A percentile compares a stretch with the other conserved stretches of the same genome.
phyloP scores from a whole-genome alignment of 1,140 invertebrate genomes.

The Zeugodacus cucurbitae region DNA sequence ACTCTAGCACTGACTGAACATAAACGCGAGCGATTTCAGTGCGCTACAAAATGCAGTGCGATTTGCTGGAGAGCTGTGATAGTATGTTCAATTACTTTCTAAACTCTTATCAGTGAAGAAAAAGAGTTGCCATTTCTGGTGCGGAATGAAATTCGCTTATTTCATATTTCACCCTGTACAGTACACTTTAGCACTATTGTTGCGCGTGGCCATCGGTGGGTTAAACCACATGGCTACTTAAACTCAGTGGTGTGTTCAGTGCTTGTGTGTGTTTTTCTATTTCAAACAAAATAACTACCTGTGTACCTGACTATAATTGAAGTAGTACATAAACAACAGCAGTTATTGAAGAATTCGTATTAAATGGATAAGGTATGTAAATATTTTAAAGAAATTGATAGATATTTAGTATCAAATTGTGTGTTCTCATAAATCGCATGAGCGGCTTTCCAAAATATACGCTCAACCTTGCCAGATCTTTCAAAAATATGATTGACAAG shows the following conservation, averaged over 20 bases:
- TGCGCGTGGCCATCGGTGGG: neutral
- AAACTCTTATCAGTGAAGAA: neutral
- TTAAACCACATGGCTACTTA: neutral
- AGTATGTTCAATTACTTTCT: neutral
- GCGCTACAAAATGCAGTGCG: neutral
- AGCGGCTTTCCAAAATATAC: neutral
- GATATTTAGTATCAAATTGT: neutral
- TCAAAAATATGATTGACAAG: neutral
- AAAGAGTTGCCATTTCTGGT: neutral
- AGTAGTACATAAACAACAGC: neutral
- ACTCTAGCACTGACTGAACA: constrained; percentile 30
- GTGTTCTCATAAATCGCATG: neutral
- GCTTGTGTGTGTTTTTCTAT: neutral
- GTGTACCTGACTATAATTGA: neutral
- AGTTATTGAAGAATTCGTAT: neutral
- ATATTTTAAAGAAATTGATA: neutral
- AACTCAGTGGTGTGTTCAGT: neutral
- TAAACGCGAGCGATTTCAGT: neutral
- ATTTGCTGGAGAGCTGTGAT: neutral
- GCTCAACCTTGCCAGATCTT: neutral
- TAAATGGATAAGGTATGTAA: neutral
- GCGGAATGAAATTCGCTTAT: neutral
- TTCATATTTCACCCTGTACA: no score
- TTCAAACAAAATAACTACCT: neutral
- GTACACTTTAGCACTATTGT: neutral